These are phyloP conservation scores for Alloscopus bannaensis DNA, from an alignment of 2,888 invertebrate genomes.

Conservation along the genomic window DNA sequence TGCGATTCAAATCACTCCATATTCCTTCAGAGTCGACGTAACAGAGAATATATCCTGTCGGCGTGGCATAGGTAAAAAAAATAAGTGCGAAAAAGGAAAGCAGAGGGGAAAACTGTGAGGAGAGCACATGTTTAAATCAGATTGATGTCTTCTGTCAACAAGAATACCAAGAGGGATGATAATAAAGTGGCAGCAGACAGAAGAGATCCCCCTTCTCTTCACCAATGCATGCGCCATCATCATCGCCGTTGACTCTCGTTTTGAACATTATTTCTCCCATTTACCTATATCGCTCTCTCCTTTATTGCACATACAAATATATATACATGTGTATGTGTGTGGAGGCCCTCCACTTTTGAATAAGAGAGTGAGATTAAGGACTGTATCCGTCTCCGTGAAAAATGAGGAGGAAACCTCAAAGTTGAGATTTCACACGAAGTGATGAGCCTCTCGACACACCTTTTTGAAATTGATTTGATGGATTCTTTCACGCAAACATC, in stretches of 20 bases:
- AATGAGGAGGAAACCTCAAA: conserved; percentile 59
- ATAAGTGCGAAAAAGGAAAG: conserved; percentile 18
- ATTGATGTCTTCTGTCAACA: conserved; percentile 64
- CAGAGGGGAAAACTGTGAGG: too few species aligned
- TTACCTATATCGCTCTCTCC: too few species aligned
- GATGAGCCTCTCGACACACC: conserved; percentile 42
- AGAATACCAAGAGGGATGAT: too few species aligned
- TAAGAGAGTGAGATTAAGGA: conserved; percentile 36
- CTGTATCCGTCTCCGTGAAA: too few species aligned
- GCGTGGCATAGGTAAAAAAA: neutral
- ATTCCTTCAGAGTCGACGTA: conserved; percentile 11
- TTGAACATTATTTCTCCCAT: too few species aligned
- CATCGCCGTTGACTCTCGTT: conserved; percentile 1
- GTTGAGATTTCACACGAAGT: conserved; percentile 49
- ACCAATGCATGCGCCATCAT: neutral
- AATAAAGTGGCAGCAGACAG: too few species aligned
- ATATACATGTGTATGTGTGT: too few species aligned
- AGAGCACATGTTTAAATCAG: conserved; percentile 58
- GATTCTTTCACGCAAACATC: conserved; percentile 4
- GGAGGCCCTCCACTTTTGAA: too few species aligned
- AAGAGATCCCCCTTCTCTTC: too few species aligned
- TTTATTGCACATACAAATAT: too few species aligned
- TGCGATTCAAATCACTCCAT: conserved; percentile 59
- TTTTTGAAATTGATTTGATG: conserved; percentile 58
- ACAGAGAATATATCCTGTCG: neutral